Conservation (phyloP, 2,888 invertebrate species). For the Cataglyphis altisquamis region DNA sequence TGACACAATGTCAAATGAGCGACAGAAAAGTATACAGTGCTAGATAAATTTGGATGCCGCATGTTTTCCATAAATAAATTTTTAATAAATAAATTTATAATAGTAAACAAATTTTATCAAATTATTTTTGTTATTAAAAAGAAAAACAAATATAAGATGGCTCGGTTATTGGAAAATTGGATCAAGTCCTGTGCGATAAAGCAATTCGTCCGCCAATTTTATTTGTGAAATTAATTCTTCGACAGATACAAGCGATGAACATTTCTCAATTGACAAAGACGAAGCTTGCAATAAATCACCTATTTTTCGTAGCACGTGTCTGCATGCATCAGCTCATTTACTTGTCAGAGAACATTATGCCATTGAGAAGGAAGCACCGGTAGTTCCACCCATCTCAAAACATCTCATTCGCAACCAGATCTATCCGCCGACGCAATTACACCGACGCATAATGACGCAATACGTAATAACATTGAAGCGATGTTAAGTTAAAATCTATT, state of each 20-base stretch:
- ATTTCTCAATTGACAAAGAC: background rate
- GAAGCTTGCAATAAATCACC: slow-evolving; percentile 8
- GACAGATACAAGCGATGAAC: background rate
- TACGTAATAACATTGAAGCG: background rate
- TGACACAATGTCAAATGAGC: background rate
- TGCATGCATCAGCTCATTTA: slow-evolving; percentile 39
- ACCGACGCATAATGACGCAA: background rate
- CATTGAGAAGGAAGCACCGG: slow-evolving; percentile 12
- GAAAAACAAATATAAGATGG: background rate
- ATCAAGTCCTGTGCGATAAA: background rate
- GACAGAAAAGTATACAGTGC: background rate
- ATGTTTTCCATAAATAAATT: background rate
- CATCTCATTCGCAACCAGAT: background rate
- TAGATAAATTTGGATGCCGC: background rate
- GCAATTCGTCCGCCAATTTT: background rate
- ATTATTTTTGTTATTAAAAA: background rate
- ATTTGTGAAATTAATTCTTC: slow-evolving; percentile 30
- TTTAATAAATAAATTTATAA: background rate
- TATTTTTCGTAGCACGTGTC: slow-evolving; percentile 40
- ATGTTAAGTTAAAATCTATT: slow-evolving; percentile 5
- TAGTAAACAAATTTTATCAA: background rate
- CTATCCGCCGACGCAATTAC: background rate
- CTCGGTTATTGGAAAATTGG: slow-evolving; percentile 8
- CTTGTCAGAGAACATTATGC: background rate
- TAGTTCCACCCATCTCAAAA: slow-evolving; percentile 5